Evolutionary conservation across 1,140 invertebrate species (phyloP).

Genomic region (Lepidostoma basale): DNA sequence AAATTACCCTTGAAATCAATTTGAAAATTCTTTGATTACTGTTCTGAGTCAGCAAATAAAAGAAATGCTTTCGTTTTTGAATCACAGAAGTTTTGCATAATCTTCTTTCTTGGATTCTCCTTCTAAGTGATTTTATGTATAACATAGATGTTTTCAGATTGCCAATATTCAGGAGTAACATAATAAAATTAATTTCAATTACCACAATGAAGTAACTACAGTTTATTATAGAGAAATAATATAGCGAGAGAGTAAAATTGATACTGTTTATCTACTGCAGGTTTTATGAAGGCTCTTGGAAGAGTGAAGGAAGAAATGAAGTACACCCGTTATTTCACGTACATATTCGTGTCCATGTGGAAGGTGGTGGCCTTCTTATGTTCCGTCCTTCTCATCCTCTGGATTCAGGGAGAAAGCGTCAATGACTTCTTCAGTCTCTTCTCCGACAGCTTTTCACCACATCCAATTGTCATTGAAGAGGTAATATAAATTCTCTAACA

Average conservation of each 20-base stretch:
- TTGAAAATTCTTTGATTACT: too few relatives aligned
- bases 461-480: slow-evolving; percentile 80
- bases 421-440: slow-evolving; percentile 80
- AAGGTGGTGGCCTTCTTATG: slow-evolving; percentile 84
- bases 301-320: slow-evolving; percentile 82
- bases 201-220: too few relatives aligned
- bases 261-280: slow-evolving; percentile 59
- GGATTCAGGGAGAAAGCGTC: slow-evolving; percentile 77
- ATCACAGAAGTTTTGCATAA: too few relatives aligned
- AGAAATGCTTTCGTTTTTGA: too few relatives aligned
- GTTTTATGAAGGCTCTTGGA: slow-evolving; percentile 78
- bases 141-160: too few relatives aligned
- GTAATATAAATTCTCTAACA: slow-evolving; percentile 57
- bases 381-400: slow-evolving; percentile 73
- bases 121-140: too few relatives aligned
- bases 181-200: too few relatives aligned
- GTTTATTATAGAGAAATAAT: too few relatives aligned
- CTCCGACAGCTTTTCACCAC: slow-evolving; percentile 74
- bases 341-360: slow-evolving; percentile 88
- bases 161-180: too few relatives aligned
- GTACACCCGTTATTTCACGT: slow-evolving; percentile 83
- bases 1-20: too few relatives aligned
- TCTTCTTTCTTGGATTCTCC: too few relatives aligned
- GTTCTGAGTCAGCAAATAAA: too few relatives aligned
- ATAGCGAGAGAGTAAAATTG: not conserved